Percentiles rank a stretch among this genome's conserved stretches.
Evolutionary conservation across 1,140 invertebrate species (phyloP).

Genomic region (Scaptomyza montana): DNA sequence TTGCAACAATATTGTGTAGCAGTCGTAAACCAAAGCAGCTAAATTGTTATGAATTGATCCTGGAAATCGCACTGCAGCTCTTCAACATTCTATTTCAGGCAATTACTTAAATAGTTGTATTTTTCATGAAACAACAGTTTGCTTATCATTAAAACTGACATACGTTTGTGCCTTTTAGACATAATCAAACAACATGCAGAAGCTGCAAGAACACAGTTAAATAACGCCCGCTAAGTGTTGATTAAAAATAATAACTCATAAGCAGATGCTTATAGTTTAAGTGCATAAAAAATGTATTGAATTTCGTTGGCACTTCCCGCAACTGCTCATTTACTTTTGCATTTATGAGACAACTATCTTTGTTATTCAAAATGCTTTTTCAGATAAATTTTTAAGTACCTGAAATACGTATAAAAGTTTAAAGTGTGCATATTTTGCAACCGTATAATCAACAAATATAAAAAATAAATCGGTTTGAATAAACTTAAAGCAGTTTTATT

Average conservation of each 20-base stretch:
- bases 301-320: too few species aligned
- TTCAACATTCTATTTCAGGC: conserved; percentile 10
- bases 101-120: conserved; percentile 27
- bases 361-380: too few species aligned
- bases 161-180: background rate
- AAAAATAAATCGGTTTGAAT: background rate
- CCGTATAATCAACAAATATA: background rate
- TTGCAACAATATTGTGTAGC: conserved; percentile 20
- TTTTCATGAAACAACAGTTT: conserved; percentile 6
- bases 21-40: conserved; percentile 34
- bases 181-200: conserved; percentile 4
- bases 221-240: conserved; percentile 1
- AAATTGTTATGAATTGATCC: conserved; percentile 62
- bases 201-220: background rate
- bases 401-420: too few species aligned
- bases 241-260: conserved; percentile 44
- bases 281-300: background rate
- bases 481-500: background rate
- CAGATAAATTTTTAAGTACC: too few species aligned
- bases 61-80: conserved; percentile 15
- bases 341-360: too few species aligned
- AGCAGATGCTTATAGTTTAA: conserved; percentile 8
- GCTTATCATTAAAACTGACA: conserved; percentile 1
- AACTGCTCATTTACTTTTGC: too few species aligned
- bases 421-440: background rate